These are phyloP conservation scores for Drosophila diplacantha DNA, from an alignment of 2,888 invertebrate genomes.

Conservation along the genomic window DNA sequence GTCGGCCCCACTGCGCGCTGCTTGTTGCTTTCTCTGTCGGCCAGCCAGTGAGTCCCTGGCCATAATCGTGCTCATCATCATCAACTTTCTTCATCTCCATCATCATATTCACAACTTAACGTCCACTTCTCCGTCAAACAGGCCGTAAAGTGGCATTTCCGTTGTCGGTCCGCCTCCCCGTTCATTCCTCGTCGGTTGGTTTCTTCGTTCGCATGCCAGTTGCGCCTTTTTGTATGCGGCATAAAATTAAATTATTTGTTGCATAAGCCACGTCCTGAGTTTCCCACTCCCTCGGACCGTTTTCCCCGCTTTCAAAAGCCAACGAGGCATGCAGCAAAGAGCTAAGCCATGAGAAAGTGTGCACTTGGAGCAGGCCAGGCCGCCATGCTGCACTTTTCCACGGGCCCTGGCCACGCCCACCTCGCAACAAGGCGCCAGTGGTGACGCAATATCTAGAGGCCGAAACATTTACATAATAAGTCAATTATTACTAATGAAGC, in stretches of 20 bases:
- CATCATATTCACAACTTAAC: conserved; percentile 70
- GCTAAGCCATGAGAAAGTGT: conserved; percentile 73
- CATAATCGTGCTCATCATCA: conserved; percentile 39
- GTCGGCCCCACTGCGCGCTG: conserved; percentile 14
- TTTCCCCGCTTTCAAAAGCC: conserved; percentile 43
- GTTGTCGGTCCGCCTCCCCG: conserved; percentile 52
- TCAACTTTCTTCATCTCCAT: conserved; percentile 51
- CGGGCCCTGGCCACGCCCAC: conserved; percentile 42
- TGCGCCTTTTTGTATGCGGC: conserved; percentile 63
- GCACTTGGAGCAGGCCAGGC: conserved; percentile 67
- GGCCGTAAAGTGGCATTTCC: conserved; percentile 72
- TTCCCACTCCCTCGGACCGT: not conserved
- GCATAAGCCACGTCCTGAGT: conserved; percentile 58
- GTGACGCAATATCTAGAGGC: not conserved
- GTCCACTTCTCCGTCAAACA: conserved; percentile 70
- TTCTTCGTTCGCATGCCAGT: conserved; percentile 25
- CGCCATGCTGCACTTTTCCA: conserved; percentile 40
- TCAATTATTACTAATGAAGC: not conserved
- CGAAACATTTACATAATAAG: not conserved
- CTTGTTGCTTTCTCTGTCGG: conserved; percentile 40
- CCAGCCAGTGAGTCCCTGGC: conserved; percentile 17
- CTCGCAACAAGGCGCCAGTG: conserved; percentile 20
- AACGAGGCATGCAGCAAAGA: conserved; percentile 66
- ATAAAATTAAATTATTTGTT: conserved; percentile 72
- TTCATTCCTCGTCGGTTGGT: conserved; percentile 23